phyloP scores from a whole-genome alignment of 2,797 vertebrate genomes.

The Myoxocephalus aenaeus region DNA sequence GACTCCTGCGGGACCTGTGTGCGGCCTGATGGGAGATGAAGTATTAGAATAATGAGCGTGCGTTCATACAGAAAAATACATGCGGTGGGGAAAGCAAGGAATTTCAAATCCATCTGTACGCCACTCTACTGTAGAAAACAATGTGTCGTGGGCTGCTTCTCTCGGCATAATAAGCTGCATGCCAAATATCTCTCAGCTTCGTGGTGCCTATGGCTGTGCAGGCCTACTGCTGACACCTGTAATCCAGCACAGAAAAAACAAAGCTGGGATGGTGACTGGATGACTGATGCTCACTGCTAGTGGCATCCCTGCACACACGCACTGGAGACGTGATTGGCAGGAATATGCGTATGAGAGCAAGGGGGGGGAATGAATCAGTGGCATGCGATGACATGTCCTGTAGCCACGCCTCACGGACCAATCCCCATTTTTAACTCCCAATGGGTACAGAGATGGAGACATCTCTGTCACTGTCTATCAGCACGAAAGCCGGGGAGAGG shows the following conservation, averaged over 20 bases:
- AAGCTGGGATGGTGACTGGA: slow-evolving; percentile 62
- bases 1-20: slow-evolving; percentile 66
- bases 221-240: slow-evolving; percentile 71
- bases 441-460: slow-evolving; percentile 51
- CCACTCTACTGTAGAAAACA: slow-evolving; percentile 52
- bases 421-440: slow-evolving; percentile 44
- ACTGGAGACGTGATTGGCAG: slow-evolving; percentile 72
- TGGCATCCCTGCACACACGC: slow-evolving; percentile 56
- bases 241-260: slow-evolving; percentile 71
- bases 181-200: slow-evolving; percentile 67
- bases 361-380: slow-evolving; percentile 55
- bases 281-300: slow-evolving; percentile 71
- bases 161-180: slow-evolving; percentile 58
- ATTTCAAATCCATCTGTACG: slow-evolving; percentile 69
- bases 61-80: slow-evolving; percentile 77
- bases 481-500: slow-evolving; percentile 45
- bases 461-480: slow-evolving; percentile 72
- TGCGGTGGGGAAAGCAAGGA: slow-evolving; percentile 52
- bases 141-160: slow-evolving; percentile 43
- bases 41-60: slow-evolving; percentile 77
- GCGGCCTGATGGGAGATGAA: slow-evolving; percentile 67
- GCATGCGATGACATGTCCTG: slow-evolving; percentile 72
- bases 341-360: slow-evolving; percentile 62
- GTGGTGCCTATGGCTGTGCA: slow-evolving; percentile 51
- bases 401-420: slow-evolving; percentile 56